A percentile compares a stretch with the other conserved stretches of the same genome.
These are phyloP conservation scores for Colius striatus DNA, from an alignment of 2,113 vertebrate genomes.

Conservation along the genomic window DNA sequence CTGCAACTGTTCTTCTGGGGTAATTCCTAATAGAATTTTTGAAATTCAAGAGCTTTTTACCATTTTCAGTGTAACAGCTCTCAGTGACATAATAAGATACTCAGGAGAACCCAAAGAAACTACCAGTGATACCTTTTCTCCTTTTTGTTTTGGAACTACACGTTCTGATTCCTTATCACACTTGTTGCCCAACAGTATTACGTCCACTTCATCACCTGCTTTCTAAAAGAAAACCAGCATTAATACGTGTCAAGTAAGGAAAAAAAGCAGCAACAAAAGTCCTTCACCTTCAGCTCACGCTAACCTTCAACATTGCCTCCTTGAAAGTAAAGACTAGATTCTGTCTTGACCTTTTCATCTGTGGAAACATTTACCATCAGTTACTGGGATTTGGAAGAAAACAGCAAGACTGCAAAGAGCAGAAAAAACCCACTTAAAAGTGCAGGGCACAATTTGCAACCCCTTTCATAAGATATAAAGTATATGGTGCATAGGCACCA, in stretches of 20 bases:
- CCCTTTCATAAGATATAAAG: not conserved
- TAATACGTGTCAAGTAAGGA: conserved; percentile 13
- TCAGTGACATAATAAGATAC: not conserved
- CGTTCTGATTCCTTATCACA: conserved; percentile 78
- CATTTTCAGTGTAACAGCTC: conserved; percentile 1
- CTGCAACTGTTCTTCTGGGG: not conserved
- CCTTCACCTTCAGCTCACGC: not conserved
- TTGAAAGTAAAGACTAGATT: conserved; percentile 7
- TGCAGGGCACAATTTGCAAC: not conserved
- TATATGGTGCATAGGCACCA: not conserved
- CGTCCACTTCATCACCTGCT: conserved; percentile 76
- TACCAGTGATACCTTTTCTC: conserved; percentile 74
- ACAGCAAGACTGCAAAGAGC: not conserved
- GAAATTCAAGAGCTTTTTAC: not conserved
- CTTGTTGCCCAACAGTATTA: conserved; percentile 79
- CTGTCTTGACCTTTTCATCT: not conserved
- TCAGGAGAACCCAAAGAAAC: conserved; percentile 15
- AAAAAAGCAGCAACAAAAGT: conserved; percentile 2
- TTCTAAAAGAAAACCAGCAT: conserved; percentile 70
- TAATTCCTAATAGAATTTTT: not conserved
- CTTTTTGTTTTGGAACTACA: conserved; percentile 72
- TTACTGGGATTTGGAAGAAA: not conserved
- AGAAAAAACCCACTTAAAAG: not conserved
- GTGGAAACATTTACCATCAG: not conserved
- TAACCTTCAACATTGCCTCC: not conserved